A percentile compares a stretch with the other conserved stretches of the same genome.
These are phyloP conservation scores for Panorpa germanica DNA, from an alignment of 2,888 invertebrate species.

Conservation along the genomic window DNA sequence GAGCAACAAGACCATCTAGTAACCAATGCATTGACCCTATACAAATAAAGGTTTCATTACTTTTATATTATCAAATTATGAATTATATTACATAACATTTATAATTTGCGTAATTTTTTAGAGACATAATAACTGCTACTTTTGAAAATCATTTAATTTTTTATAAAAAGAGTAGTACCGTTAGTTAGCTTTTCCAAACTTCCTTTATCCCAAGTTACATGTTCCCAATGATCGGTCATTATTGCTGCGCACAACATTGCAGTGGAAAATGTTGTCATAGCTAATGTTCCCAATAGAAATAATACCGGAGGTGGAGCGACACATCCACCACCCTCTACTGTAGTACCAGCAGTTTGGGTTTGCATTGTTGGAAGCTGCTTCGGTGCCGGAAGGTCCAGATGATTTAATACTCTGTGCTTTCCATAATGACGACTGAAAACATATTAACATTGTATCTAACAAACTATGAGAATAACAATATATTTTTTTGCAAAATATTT, in stretches of 20 bases:
- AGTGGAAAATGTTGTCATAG: conserved; percentile 56
- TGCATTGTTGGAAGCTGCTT: not conserved
- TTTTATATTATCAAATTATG: too few species aligned
- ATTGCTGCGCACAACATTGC: conserved; percentile 69
- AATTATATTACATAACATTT: too few species aligned
- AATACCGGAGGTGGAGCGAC: conserved; percentile 22
- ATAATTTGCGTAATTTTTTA: too few species aligned
- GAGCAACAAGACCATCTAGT: conserved; percentile 54
- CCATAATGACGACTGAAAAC: too few species aligned
- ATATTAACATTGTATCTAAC: too few species aligned
- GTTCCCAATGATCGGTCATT: conserved; percentile 85
- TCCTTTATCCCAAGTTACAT: conserved; percentile 57
- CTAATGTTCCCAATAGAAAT: conserved; percentile 28
- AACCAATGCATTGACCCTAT: conserved; percentile 48
- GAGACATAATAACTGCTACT: too few species aligned
- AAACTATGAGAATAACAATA: too few species aligned
- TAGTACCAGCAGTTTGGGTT: not conserved
- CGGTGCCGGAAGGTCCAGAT: conserved; percentile 5
- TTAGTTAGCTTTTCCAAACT: conserved; percentile 37
- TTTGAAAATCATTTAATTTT: conserved; percentile 5
- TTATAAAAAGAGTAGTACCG: conserved; percentile 21
- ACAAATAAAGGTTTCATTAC: too few species aligned
- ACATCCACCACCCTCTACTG: conserved; percentile 1
- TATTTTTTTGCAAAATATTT: too few species aligned
- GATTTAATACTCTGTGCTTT: too few species aligned